phyloP scores from a whole-genome alignment of 2,113 vertebrate species.

The Scortum barcoo region DNA sequence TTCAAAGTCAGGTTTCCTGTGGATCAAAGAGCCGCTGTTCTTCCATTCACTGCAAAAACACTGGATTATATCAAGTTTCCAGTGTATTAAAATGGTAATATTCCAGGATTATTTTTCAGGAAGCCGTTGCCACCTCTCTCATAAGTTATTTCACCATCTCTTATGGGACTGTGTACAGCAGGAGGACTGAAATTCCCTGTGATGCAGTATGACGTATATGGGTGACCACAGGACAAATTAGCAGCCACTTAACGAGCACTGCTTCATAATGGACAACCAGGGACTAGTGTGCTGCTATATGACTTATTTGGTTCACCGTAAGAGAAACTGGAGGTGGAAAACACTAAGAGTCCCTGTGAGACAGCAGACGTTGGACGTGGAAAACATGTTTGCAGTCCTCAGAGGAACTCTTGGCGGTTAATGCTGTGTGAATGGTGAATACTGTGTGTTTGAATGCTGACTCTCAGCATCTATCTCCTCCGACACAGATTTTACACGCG shows the following conservation, averaged over 20 bases:
- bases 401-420: constrained; percentile 39
- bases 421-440: constrained; percentile 24
- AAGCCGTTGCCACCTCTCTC: constrained; percentile 19
- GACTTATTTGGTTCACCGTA: constrained; percentile 48
- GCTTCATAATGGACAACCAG: constrained; percentile 57
- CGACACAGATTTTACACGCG: not conserved
- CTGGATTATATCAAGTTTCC: constrained; percentile 16
- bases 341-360: constrained; percentile 55
- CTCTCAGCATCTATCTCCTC: constrained; percentile 43
- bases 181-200: constrained; percentile 45
- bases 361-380: constrained; percentile 45
- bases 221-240: constrained; percentile 65
- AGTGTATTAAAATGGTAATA: constrained; percentile 59
- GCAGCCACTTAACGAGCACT: constrained; percentile 60
- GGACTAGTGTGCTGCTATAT: constrained; percentile 41
- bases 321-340: constrained; percentile 62
- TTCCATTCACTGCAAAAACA: constrained; percentile 46
- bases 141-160: constrained; percentile 31
- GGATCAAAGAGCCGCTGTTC: constrained; percentile 31
- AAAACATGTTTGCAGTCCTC: constrained; percentile 69
- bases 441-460: constrained; percentile 41
- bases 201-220: constrained; percentile 62
- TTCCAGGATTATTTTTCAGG: constrained; percentile 7
- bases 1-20: constrained; percentile 47
- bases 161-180: constrained; percentile 31